Evolutionary conservation across 2,797 vertebrate species (phyloP), one percentile per base, ranked within the genome.

Genomic region (Amblyraja radiata): DNA sequence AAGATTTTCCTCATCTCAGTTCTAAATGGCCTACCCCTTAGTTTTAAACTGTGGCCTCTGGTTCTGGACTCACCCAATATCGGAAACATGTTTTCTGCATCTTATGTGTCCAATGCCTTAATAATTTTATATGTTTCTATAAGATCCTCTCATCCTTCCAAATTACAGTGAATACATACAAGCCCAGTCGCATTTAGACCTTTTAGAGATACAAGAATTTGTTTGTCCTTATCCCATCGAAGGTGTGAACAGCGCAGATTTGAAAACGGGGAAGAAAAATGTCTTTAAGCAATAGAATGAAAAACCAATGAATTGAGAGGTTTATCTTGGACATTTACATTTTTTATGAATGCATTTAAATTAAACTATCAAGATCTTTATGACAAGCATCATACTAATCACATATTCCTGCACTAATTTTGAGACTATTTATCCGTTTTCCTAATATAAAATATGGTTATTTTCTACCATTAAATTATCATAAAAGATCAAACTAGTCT

Each of bases 381-480:
- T 39, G 86, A 54, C 5, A 32, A 1, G 71, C 39, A 23, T 58
- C 71, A 76, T 39, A 54, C 90, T 74, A 92, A 92, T 92, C 90
- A 92, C 39, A 58, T 74, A 11, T 71, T 92, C 32, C 14, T 92
- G 54, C 39, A 92, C 46, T 58, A 74, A 54, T 91, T 39, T 16
- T 8, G 23, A 76, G 76, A 54, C 68, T 92, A 13, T 23, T 46
- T 88, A 79, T 61, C 71, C 71, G 74, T 84, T 71, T 93, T 90
- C 13, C 61, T 46, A 18, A 18, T 83, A 21, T 81, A 93, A 73
- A 73, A 86, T 80, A 93, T 78, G 61, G 68, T 71, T 28, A n/a
- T 77, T 32, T 88, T 68, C n/a, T 61, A 28, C 65, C 36, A 88
- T 90, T 93, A 93, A 93, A 88, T 80, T 84, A 83, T 94, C 93